Conservation (phyloP, 2,888 invertebrate species). For the Thymelicus lineola region DNA sequence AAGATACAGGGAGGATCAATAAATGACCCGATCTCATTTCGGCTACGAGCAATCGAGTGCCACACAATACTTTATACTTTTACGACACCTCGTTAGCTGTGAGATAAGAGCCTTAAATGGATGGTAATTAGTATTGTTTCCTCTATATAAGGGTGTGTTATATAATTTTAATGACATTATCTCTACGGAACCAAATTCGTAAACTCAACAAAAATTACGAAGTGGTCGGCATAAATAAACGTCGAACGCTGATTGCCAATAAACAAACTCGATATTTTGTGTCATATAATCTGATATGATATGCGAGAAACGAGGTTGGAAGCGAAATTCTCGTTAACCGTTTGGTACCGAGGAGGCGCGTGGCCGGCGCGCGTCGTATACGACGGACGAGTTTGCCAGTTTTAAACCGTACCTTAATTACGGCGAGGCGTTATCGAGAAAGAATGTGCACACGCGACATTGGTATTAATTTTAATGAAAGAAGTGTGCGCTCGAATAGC, state of each 20-base stretch:
- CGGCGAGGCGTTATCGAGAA: slow-evolving; percentile 83
- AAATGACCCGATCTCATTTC: slow-evolving; percentile 72
- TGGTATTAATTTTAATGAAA: slow-evolving; percentile 85
- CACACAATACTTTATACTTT: slow-evolving; percentile 68
- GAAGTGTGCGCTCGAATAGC: slow-evolving; percentile 78
- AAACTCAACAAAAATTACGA: slow-evolving; percentile 47
- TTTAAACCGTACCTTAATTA: slow-evolving; percentile 81
- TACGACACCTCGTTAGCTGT: slow-evolving; percentile 76
- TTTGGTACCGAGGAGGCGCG: slow-evolving; percentile 67
- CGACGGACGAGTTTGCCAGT: slow-evolving; percentile 61
- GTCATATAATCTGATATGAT: slow-evolving; percentile 73
- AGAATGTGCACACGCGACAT: slow-evolving; percentile 85
- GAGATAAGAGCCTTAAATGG: slow-evolving; percentile 76
- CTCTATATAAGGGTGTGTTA: slow-evolving; percentile 45
- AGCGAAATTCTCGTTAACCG: slow-evolving; percentile 67
- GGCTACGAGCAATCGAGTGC: slow-evolving; percentile 40
- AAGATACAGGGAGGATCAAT: slow-evolving; percentile 54
- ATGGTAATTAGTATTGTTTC: slow-evolving; percentile 78
- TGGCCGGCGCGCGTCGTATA: slow-evolving; percentile 64
- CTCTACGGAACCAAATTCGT: slow-evolving; percentile 29
- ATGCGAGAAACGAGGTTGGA: slow-evolving; percentile 68
- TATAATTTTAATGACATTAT: slow-evolving; percentile 40
- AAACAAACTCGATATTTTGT: slow-evolving; percentile 71
- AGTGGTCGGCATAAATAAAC: slow-evolving; percentile 65
- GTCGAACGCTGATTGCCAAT: slow-evolving; percentile 73